Evolutionary conservation across 2,888 invertebrate species (phyloP).

Genomic region (Cantharis rufa): DNA sequence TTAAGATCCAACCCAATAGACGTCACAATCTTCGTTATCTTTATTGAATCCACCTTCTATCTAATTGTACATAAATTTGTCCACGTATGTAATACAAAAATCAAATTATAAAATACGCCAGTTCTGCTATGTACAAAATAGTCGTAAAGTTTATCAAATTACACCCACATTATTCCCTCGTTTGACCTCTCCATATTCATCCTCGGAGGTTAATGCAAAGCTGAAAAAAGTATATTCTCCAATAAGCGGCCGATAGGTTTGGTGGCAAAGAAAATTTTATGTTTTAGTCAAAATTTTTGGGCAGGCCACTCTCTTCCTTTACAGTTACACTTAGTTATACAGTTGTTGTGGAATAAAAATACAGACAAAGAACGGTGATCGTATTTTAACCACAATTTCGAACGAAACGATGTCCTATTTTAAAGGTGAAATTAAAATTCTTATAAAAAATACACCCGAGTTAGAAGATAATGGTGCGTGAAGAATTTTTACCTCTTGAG

Average conservation of each 20-base stretch:
- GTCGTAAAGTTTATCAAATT: not conserved
- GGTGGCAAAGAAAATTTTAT: not conserved
- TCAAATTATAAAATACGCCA: not conserved
- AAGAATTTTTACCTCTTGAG: slow-evolving; percentile 20
- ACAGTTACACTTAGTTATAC: too few relatives aligned
- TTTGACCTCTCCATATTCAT: not conserved
- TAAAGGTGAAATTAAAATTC: slow-evolving; percentile 4
- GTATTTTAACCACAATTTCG: slow-evolving; percentile 4
- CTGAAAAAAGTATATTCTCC: not conserved
- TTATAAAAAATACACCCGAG: slow-evolving; percentile 9
- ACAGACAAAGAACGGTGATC: not conserved
- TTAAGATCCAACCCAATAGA: slow-evolving; percentile 37
- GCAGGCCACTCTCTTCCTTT: not conserved
- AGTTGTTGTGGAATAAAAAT: not conserved
- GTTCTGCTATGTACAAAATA: not conserved
- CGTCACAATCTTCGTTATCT: slow-evolving; percentile 34
- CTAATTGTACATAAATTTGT: not conserved
- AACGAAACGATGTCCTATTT: slow-evolving; percentile 3
- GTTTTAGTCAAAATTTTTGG: not conserved
- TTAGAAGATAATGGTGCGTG: slow-evolving; percentile 19
- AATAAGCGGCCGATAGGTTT: not conserved
- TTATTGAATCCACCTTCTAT: slow-evolving; percentile 21
- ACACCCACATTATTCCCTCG: not conserved
- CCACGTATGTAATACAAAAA: not conserved
- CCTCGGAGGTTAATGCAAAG: not conserved